A percentile compares a stretch with the other conserved stretches of the same genome.
Evolutionary conservation across 1,140 invertebrate genomes (phyloP).

Genomic region (Phortica variegata): DNA sequence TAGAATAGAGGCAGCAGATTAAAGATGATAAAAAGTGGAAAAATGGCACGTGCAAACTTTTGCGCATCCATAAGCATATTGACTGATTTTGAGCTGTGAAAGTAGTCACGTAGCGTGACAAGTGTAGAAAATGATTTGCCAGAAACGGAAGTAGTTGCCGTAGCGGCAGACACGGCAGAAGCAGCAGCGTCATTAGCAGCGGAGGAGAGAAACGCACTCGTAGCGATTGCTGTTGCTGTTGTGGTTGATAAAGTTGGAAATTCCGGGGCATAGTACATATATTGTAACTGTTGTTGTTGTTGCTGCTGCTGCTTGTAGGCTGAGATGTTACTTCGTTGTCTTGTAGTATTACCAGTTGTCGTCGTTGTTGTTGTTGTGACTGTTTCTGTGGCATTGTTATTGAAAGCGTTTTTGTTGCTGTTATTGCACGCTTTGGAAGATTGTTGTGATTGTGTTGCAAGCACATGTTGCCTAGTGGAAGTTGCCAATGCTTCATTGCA

Average conservation of each 20-base stretch:
- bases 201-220: constrained; percentile 9
- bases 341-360: constrained; percentile 6
- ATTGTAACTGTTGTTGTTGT: constrained; percentile 27
- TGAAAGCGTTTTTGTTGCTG: constrained; percentile 16
- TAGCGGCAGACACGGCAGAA: constrained; percentile 1
- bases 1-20: constrained; percentile 56
- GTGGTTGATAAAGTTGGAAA: constrained; percentile 11
- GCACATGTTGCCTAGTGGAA: not conserved
- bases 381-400: constrained; percentile 30
- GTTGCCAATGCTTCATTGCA: not conserved
- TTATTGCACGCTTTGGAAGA: constrained; percentile 37
- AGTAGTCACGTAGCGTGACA: not conserved
- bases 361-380: constrained; percentile 10
- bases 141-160: not conserved
- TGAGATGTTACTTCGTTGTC: too few relatives aligned
- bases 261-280: too few relatives aligned
- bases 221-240: constrained; percentile 1
- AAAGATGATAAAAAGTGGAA: constrained; percentile 53
- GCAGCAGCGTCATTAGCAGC: constrained; percentile 15
- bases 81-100: constrained; percentile 23
- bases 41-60: constrained; percentile 49
- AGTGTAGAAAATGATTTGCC: too few relatives aligned
- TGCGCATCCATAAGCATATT: constrained; percentile 47
- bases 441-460: constrained; percentile 40
- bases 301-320: constrained; percentile 15